These are phyloP conservation scores for Cheilosia grossa DNA, from an alignment of 2,888 invertebrate genomes.

Conservation along the genomic window DNA sequence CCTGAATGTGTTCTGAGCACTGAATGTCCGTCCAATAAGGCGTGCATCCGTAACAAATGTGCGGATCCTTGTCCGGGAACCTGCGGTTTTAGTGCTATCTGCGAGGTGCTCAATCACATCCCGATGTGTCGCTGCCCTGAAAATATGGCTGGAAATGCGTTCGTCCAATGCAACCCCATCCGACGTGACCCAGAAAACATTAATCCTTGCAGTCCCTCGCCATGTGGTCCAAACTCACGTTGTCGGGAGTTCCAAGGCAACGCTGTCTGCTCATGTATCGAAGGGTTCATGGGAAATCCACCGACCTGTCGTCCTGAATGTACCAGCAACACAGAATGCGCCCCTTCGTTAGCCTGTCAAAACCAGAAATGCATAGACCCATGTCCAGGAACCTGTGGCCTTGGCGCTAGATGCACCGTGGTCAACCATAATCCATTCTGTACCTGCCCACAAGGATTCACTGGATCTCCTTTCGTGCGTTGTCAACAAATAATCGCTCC, in stretches of 20 bases:
- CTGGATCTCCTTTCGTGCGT: slow-evolving; percentile 90
- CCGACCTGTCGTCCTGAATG: slow-evolving; percentile 92
- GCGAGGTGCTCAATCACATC: slow-evolving; percentile 90
- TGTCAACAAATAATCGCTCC: slow-evolving; percentile 84
- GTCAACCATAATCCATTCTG: slow-evolving; percentile 92
- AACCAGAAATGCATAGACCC: slow-evolving; percentile 92
- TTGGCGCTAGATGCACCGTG: slow-evolving; percentile 88
- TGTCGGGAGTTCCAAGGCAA: slow-evolving; percentile 84
- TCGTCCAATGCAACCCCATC: slow-evolving; percentile 84
- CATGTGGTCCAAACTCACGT: slow-evolving; percentile 91
- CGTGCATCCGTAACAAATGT: slow-evolving; percentile 90
- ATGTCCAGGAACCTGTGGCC: slow-evolving; percentile 90
- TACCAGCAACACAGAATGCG: slow-evolving; percentile 90
- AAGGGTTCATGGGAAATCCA: slow-evolving; percentile 89
- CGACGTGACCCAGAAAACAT: slow-evolving; percentile 80
- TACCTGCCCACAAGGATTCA: slow-evolving; percentile 87
- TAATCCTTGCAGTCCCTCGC: slow-evolving; percentile 88
- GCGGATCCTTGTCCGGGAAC: slow-evolving; percentile 90
- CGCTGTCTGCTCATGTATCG: slow-evolving; percentile 90
- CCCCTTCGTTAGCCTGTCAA: slow-evolving; percentile 89
- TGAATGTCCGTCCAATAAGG: slow-evolving; percentile 88
- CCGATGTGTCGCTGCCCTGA: slow-evolving; percentile 89
- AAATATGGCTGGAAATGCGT: slow-evolving; percentile 90
- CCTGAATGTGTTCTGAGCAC: slow-evolving; percentile 91
- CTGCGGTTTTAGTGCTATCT: slow-evolving; percentile 90